Conservation (phyloP, 2,888 invertebrate species). For the Fabriciana adippe region DNA sequence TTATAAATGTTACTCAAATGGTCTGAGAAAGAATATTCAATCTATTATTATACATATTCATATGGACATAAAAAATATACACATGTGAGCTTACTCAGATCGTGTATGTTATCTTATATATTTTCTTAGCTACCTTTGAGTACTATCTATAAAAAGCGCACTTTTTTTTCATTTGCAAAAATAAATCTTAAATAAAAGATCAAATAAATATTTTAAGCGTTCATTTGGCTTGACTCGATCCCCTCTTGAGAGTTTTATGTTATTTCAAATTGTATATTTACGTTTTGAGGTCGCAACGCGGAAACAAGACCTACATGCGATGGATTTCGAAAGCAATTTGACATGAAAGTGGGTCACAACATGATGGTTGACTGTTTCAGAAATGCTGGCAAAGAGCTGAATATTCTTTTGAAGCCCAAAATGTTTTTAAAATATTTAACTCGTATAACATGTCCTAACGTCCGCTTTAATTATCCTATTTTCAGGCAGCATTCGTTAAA, state of each 20-base stretch:
- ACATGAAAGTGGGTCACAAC: slow-evolving; percentile 40
- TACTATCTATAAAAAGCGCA: not conserved
- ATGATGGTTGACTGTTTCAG: slow-evolving; percentile 38
- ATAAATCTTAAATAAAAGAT: slow-evolving; percentile 26
- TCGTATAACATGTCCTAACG: slow-evolving; percentile 11
- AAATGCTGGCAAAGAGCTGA: slow-evolving; percentile 37
- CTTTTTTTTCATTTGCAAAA: not conserved
- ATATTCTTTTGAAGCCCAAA: slow-evolving; percentile 32
- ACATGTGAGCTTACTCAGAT: too few species aligned
- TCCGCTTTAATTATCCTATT: slow-evolving; percentile 14
- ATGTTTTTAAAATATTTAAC: slow-evolving; percentile 34
- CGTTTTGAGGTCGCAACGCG: slow-evolving; percentile 40
- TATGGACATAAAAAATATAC: too few species aligned
- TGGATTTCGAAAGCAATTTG: slow-evolving; percentile 39
- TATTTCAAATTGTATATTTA: slow-evolving; percentile 38
- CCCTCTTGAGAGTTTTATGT: slow-evolving; percentile 40
- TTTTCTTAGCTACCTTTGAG: too few species aligned
- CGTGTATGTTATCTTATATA: too few species aligned
- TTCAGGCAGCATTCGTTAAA: not conserved
- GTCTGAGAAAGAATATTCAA: too few species aligned
- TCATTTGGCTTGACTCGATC: slow-evolving; percentile 32
- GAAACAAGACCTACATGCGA: slow-evolving; percentile 37
- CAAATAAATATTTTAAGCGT: slow-evolving; percentile 30
- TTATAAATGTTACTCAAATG: too few species aligned
- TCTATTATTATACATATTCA: too few species aligned